These are phyloP conservation scores for Anhinga anhinga DNA, from an alignment of 2,113 vertebrate genomes.

Conservation along the genomic window DNA sequence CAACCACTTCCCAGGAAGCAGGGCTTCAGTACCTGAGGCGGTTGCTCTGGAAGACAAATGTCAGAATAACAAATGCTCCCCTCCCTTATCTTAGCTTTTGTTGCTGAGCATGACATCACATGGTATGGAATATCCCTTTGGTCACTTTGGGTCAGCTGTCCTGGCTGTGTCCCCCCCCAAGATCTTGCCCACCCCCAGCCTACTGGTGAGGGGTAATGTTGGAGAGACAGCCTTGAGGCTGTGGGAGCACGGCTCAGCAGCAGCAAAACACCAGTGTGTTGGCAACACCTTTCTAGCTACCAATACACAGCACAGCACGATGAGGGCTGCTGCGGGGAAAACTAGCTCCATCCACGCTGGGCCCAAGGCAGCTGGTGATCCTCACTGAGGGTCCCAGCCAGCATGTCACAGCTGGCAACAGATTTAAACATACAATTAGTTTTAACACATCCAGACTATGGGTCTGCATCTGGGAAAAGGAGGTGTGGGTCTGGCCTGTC, in stretches of 20 bases:
- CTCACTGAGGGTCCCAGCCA: not conserved
- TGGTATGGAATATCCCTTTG: rapidly evolving
- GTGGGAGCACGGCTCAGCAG: not conserved
- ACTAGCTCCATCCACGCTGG: rapidly evolving
- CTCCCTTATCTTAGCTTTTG: not conserved
- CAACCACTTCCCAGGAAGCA: not conserved
- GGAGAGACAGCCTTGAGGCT: not conserved
- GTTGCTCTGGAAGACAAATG: rapidly evolving
- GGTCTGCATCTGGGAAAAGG: not conserved
- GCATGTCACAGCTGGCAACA: too few relatives aligned
- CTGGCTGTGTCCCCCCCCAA: too few relatives aligned
- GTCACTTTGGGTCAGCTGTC: not conserved
- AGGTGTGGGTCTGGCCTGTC: too few relatives aligned
- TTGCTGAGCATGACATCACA: rapidly evolving
- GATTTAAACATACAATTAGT: not conserved
- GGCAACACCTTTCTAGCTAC: not conserved
- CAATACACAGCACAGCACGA: rapidly evolving
- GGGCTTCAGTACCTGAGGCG: rapidly evolving
- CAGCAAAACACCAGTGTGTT: too few relatives aligned
- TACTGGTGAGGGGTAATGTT: not conserved
- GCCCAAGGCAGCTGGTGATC: not conserved
- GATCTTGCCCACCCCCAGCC: too few relatives aligned
- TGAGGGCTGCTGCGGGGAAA: rapidly evolving
- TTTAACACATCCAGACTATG: rapidly evolving
- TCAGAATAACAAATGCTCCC: rapidly evolving